Evolutionary conservation across 2,888 invertebrate species (phyloP).

Genomic region (Lutraria lutraria): DNA sequence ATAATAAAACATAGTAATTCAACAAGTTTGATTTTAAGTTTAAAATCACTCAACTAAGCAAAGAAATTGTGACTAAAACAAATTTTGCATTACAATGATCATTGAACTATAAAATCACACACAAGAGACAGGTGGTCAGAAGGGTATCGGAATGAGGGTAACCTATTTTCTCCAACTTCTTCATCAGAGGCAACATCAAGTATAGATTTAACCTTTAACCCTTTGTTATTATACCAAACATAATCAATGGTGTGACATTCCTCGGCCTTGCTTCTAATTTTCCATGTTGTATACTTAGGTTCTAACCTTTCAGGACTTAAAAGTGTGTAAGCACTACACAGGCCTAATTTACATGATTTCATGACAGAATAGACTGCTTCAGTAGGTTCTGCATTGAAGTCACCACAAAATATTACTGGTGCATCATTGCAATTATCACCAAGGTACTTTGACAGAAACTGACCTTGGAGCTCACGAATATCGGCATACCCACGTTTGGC

Average conservation of each 20-base stretch:
- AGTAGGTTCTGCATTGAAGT: conserved; percentile 92
- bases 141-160: conserved; percentile 91
- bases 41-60: too few species aligned
- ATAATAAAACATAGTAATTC: too few species aligned
- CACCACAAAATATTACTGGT: conserved; percentile 91
- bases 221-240: conserved; percentile 86
- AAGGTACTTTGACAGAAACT: conserved; percentile 75
- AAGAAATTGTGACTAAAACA: too few species aligned
- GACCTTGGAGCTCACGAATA: conserved; percentile 79
- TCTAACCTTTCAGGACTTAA: conserved; percentile 87
- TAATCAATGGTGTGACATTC: conserved; percentile 92
- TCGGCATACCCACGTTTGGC: conserved; percentile 89
- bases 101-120: conserved; percentile 74
- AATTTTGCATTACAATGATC: neutral
- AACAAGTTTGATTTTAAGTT: too few species aligned
- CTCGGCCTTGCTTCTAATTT: conserved; percentile 89
- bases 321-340: conserved; percentile 85
- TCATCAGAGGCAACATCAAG: conserved; percentile 90
- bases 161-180: conserved; percentile 90
- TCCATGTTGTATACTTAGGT: conserved; percentile 93
- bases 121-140: conserved; percentile 92
- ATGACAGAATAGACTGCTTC: conserved; percentile 91
- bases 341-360: conserved; percentile 72
- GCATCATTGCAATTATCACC: conserved; percentile 60
- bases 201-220: conserved; percentile 89